A percentile compares a stretch with the other conserved stretches of the same genome.
Conservation (phyloP, 1,140 invertebrate genomes). For the Ectropis grisescens region DNA sequence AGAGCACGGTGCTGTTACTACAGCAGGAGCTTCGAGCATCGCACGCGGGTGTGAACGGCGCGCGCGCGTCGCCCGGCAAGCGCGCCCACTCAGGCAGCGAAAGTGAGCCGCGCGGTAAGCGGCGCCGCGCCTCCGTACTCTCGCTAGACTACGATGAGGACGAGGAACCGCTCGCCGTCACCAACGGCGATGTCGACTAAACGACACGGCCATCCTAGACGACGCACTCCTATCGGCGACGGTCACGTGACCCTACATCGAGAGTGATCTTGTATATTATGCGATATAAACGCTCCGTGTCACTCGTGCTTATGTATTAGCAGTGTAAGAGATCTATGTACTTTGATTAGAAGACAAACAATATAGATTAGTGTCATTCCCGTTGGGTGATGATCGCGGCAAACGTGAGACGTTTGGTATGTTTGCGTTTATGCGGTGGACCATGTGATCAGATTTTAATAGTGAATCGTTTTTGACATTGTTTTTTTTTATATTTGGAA, state of each 20-base stretch:
- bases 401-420: slow-evolving; percentile 44
- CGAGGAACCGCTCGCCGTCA: slow-evolving; percentile 64
- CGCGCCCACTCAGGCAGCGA: slow-evolving; percentile 67
- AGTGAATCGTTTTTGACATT: slow-evolving; percentile 64
- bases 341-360: slow-evolving; percentile 49
- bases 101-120: slow-evolving; percentile 66
- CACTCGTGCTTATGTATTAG: slow-evolving; percentile 33
- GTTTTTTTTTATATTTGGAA: slow-evolving; percentile 44
- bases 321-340: slow-evolving; percentile 46
- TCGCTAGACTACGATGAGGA: slow-evolving; percentile 81
- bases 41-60: slow-evolving; percentile 43
- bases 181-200: slow-evolving; percentile 64
- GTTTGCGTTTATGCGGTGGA: slow-evolving; percentile 60
- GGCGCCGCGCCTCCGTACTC: slow-evolving; percentile 76
- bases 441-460: slow-evolving; percentile 55
- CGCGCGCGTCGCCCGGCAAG: slow-evolving; percentile 39
- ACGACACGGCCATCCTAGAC: slow-evolving; percentile 20
- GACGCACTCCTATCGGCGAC: slow-evolving; percentile 20
- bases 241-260: slow-evolving; percentile 25
- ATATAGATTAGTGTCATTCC: slow-evolving; percentile 39
- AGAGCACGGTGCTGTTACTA: slow-evolving; percentile 94
- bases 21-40: slow-evolving; percentile 91
- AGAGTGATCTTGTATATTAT: slow-evolving; percentile 27
- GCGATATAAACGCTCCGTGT: slow-evolving; percentile 19
- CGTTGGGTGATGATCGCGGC: slow-evolving; percentile 55